Evolutionary conservation across 2,888 invertebrate species (phyloP), one percentile per base, ranked within the genome.

Genomic region (Tinea semifulvella): DNA sequence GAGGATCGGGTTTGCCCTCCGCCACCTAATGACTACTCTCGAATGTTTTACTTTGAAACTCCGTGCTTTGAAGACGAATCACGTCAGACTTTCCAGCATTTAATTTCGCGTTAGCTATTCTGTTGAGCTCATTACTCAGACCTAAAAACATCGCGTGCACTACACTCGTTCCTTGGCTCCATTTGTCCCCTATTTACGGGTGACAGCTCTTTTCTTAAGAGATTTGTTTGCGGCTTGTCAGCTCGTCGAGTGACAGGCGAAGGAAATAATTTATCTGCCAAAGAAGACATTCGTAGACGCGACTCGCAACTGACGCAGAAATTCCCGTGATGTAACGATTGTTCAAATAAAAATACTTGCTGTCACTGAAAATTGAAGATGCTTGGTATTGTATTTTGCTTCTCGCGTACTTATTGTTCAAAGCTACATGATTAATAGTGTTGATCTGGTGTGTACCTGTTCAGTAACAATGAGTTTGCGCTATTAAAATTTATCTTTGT

Each of bases 191-290:
- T 40, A 22, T 40, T 40, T 40, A 22, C 20, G 22, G 40, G 20
- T 40, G 40, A 40, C 40, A 40, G 40, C 22, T 22, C 40, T 40
- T 40, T 40, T 31, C 43, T 42, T 43, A 43, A 31, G 31, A 43
- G 43, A 43, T 43, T 43, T 43, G 43, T 43, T 43, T 43, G 43
- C 28, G 19, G 43, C 19, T 31, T 31, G 43, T 43, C 43, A 43
- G 43, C 31, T 31, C 31, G 43, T 28, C 43, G 43, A 43, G 26
- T 31, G 43, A 43, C 43, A 31, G 18, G 19, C 43, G 43, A 28
- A 43, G 20, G 43, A 43, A 43, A 43, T 43, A 43, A 43, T 43
- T 43, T 43, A 43, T 43, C 28, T 31, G 28, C 43, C 17, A 40
- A 40, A 40, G 22, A 31, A 36, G 36, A 36, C 36, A 36, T 36